Base-by-base conservation (phyloP, 2,797 vertebrate genomes). In the Onychomys arenicola region DNA sequence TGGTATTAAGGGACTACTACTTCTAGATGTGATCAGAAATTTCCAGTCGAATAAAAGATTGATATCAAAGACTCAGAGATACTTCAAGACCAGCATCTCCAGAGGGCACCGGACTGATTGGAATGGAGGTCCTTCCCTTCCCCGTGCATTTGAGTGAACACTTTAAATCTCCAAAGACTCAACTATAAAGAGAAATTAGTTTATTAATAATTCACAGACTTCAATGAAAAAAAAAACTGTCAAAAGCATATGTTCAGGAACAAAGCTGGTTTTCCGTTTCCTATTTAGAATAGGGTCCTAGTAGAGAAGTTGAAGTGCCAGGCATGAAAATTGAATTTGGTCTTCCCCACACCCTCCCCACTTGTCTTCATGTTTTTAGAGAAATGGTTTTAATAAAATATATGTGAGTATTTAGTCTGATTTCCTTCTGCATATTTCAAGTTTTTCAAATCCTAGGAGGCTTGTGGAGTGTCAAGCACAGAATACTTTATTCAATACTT, bases 131-230 rank as follows among this genome's bases (percentile, higher is more conserved):
- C 98, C 98, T 96, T 97, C 97, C 98, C 97, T 98, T 97, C 97
- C 98, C 97, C 80, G 96, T 98, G 98, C 98, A 97, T 98, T 97
- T 98, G 98, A 98, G 97, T 97, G 98, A 99, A 97, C 97, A 98
- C 97, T 99, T 98, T 98, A 98, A 98, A 98, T 99, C 98, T 99
- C 98, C 97, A 98, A 99, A 99, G 98, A 98, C 98, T 98, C 98
- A 98, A 99, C 98, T 99, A 99, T 99, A 99, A 99, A 99, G 98
- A 99, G 98, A 98, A 99, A 99, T 99, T 98, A 98, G 98, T 98
- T 99, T 98, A 99, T 99, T 99, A 99, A 99, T 99, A 99, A 99
- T 99, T 99, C 98, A 99, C 98, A 98, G 96, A 97, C 97, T 98
- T 98, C 97, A 98, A 98, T 98, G 98, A 91, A 98, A 96, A 94